These are phyloP conservation scores for Porphyrio hochstetteri DNA, from an alignment of 2,113 vertebrate genomes.

Conservation along the genomic window DNA sequence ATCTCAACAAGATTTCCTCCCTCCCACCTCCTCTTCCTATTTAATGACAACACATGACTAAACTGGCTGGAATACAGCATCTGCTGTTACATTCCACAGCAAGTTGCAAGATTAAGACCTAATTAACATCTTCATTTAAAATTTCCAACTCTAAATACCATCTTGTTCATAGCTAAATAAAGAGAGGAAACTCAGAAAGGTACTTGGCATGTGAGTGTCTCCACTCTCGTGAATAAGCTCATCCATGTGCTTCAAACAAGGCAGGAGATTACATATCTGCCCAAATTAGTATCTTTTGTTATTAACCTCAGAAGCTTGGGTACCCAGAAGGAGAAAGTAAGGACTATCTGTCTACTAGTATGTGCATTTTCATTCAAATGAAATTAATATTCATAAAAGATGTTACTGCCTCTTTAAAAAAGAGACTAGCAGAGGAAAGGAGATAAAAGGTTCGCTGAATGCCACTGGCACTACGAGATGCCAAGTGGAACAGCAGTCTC, in stretches of 20 bases:
- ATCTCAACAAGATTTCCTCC: background rate
- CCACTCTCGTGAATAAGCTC: background rate
- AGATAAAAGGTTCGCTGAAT: constrained; percentile 52
- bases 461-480: background rate
- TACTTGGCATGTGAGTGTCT: background rate
- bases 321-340: constrained; percentile 22
- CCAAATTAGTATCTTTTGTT: constrained; percentile 4
- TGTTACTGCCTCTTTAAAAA: background rate
- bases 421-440: constrained; percentile 8
- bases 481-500: constrained; percentile 36
- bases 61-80: background rate
- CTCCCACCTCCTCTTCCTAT: background rate
- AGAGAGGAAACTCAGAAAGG: background rate
- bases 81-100: background rate
- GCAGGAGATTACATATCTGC: background rate
- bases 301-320: background rate
- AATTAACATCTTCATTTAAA: constrained; percentile 25
- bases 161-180: background rate
- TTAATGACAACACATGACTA: background rate
- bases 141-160: background rate
- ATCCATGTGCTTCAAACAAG: constrained; percentile 7
- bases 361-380: background rate
- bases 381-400: constrained; percentile 53
- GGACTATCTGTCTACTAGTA: background rate
- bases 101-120: background rate